Evolutionary conservation across 2,888 invertebrate genomes (phyloP).

Genomic region (Rotaria sp.): DNA sequence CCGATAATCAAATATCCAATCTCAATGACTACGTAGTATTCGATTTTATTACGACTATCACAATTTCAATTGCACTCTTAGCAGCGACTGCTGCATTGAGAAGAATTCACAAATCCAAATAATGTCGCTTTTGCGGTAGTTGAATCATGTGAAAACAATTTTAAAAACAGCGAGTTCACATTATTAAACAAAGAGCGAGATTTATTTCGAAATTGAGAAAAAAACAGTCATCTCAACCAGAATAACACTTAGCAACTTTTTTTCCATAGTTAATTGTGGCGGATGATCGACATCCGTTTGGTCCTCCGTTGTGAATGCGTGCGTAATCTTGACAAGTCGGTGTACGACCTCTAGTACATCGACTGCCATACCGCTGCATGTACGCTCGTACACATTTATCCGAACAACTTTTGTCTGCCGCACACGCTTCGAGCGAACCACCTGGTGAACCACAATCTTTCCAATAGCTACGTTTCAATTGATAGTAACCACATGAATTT

Average conservation of each 20-base stretch:
- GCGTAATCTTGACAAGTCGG: conserved; percentile 47
- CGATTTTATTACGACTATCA: no score
- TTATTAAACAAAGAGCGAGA: no score
- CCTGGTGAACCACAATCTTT: conserved; percentile 48
- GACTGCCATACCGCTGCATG: conserved; percentile 45
- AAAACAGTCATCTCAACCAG: no score
- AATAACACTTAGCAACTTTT: conserved; percentile 45
- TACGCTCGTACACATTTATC: conserved; percentile 45
- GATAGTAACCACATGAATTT: conserved; percentile 48
- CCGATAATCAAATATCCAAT: no score
- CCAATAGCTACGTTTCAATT: conserved; percentile 51
- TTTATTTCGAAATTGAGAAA: no score
- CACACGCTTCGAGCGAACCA: conserved; percentile 45
- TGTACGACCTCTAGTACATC: conserved; percentile 43
- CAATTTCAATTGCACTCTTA: no score
- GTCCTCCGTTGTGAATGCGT: conserved; percentile 48
- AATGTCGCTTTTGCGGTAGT: no score
- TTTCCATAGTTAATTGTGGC: conserved; percentile 45
- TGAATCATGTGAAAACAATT: no score
- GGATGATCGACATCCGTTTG: conserved; percentile 44
- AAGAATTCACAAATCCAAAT: no score
- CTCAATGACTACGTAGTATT: no score
- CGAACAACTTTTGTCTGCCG: conserved; percentile 44
- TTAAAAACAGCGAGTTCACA: no score
- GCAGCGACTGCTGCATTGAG: no score